A percentile compares a stretch with the other conserved stretches of the same genome.
phyloP scores from a whole-genome alignment of 2,888 invertebrate genomes.

The Xylota sylvarum region DNA sequence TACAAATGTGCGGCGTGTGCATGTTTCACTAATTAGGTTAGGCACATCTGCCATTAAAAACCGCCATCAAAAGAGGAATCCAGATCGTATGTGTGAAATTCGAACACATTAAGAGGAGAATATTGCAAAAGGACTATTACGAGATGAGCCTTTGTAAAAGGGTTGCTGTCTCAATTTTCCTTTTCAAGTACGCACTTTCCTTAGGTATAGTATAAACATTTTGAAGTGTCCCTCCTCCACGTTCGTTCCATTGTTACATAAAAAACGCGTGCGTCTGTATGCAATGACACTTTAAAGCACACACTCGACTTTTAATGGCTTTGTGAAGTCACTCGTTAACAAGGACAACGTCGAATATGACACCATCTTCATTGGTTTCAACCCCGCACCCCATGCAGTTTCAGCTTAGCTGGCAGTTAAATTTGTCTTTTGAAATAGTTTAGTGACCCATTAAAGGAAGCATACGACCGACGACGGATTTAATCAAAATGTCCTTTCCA shows the following conservation, averaged over 20 bases:
- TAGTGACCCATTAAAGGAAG: constrained; percentile 9
- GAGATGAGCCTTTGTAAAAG: constrained; percentile 4
- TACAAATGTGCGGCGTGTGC: background rate
- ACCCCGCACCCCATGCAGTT: background rate
- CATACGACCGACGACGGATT: background rate
- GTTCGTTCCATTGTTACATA: background rate
- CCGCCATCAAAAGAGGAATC: background rate
- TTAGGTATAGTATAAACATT: background rate
- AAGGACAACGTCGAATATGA: constrained; percentile 26
- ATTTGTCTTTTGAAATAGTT: background rate
- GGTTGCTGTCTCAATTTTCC: constrained; percentile 15
- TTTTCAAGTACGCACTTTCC: background rate
- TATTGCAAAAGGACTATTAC: constrained; percentile 7
- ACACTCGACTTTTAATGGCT: constrained; percentile 11
- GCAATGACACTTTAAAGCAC: constrained; percentile 22
- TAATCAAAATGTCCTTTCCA: constrained; percentile 5
- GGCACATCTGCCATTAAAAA: constrained; percentile 1
- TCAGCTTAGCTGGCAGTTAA: constrained; percentile 1
- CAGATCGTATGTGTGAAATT: background rate
- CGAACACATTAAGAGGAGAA: background rate
- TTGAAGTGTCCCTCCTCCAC: background rate
- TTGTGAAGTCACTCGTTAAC: constrained; percentile 3
- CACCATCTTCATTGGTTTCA: constrained; percentile 11
- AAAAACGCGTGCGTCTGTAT: background rate
- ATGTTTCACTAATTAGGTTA: background rate